These are phyloP conservation scores for Syrista parreyssii DNA, from an alignment of 2,888 invertebrate species.

Conservation along the genomic window DNA sequence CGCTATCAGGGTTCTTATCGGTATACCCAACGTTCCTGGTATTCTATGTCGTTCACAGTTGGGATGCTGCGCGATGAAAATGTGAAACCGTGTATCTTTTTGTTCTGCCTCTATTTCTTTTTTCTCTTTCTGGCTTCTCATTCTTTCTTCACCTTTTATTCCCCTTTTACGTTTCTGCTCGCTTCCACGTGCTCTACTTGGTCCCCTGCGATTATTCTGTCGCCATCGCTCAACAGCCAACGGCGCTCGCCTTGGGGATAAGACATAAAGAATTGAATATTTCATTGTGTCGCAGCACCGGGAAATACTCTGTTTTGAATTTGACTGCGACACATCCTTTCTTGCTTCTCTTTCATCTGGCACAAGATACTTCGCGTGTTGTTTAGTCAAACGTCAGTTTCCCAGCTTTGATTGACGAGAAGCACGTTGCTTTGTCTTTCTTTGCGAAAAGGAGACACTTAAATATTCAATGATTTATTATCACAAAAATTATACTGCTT, in stretches of 20 bases:
- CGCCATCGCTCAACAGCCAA: not conserved
- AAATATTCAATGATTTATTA: not conserved
- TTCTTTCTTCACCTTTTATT: not conserved
- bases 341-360: not conserved
- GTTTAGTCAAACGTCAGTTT: not conserved
- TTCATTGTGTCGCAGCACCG: not conserved
- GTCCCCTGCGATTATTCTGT: not conserved
- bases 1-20: not conserved
- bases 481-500: no score
- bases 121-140: not conserved
- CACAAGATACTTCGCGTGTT: not conserved
- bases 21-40: not conserved
- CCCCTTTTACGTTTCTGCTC: not conserved
- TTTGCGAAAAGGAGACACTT: not conserved
- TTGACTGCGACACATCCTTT: not conserved
- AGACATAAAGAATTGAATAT: not conserved
- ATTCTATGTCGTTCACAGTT: not conserved
- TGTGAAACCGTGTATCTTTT: not conserved
- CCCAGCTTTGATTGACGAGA: not conserved
- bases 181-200: not conserved
- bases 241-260: not conserved
- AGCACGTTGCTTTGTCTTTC: not conserved
- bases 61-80: not conserved
- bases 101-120: not conserved
- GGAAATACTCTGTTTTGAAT: not conserved